Percentiles rank a stretch among this genome's conserved stretches.
These are phyloP conservation scores for Acanthopleura granulata DNA, from an alignment of 2,888 invertebrate genomes.

Conservation along the genomic window DNA sequence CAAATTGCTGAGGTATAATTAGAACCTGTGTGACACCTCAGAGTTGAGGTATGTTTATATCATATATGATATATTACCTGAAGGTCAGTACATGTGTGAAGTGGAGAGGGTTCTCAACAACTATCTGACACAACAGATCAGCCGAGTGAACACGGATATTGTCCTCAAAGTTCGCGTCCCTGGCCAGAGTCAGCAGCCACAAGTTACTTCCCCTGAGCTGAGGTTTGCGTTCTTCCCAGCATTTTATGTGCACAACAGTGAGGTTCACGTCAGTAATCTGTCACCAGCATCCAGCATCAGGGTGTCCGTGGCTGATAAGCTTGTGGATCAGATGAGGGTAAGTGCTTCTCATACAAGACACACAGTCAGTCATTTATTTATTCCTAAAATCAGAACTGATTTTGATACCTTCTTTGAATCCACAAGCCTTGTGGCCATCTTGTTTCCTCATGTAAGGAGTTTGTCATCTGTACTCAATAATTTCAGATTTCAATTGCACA, in stretches of 20 bases:
- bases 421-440: background rate
- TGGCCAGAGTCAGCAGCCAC: constrained; percentile 47
- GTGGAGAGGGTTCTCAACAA: constrained; percentile 31
- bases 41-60: too few relatives aligned
- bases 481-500: too few relatives aligned
- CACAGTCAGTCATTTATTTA: background rate
- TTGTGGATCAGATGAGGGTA: constrained; percentile 56
- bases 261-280: constrained; percentile 56
- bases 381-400: background rate
- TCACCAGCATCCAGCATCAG: constrained; percentile 49
- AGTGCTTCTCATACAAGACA: background rate
- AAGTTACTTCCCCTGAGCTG: constrained; percentile 43
- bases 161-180: constrained; percentile 43
- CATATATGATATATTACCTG: background rate
- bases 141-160: constrained; percentile 47
- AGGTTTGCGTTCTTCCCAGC: constrained; percentile 59
- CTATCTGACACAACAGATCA: constrained; percentile 38
- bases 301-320: constrained; percentile 42
- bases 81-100: constrained; percentile 56
- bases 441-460: too few relatives aligned
- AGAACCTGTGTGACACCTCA: too few relatives aligned
- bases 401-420: background rate
- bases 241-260: constrained; percentile 58
- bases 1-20: too few relatives aligned
- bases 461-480: too few relatives aligned